Evolutionary conservation across 2,797 vertebrate genomes (phyloP).

Genomic region (Chiroxiphia lanceolata): DNA sequence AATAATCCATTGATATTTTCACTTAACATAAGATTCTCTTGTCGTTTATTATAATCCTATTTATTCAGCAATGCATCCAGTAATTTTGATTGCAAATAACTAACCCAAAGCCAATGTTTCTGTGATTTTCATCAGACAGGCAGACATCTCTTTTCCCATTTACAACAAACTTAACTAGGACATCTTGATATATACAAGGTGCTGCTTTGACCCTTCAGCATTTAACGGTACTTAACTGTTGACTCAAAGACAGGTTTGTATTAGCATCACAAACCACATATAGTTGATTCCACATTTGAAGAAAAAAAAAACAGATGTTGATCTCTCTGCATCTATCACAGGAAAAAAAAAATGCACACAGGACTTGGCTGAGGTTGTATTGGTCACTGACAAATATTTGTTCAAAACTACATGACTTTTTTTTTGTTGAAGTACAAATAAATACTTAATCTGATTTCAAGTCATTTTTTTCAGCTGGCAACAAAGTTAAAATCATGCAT

Average conservation of each 20-base stretch:
- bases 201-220: not conserved
- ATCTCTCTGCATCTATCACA: not conserved
- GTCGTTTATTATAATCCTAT: slow-evolving; percentile 3
- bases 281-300: not conserved
- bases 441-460: not conserved
- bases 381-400: not conserved
- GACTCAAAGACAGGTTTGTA: not conserved
- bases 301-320: not conserved
- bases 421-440: not conserved
- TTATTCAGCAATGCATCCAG: not conserved
- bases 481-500: not conserved
- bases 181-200: not conserved
- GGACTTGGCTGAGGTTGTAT: not conserved
- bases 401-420: not conserved
- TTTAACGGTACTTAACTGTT: not conserved
- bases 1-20: not conserved
- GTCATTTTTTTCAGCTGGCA: not conserved
- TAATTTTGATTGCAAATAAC: slow-evolving; percentile 19
- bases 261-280: not conserved
- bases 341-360: not conserved
- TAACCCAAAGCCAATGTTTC: no score
- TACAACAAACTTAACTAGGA: not conserved
- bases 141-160: not conserved
- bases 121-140: not conserved
- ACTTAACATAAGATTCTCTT: not conserved